Base-by-base conservation (phyloP, 2,797 vertebrate species). In the Schizopygopsis pylzovi region DNA sequence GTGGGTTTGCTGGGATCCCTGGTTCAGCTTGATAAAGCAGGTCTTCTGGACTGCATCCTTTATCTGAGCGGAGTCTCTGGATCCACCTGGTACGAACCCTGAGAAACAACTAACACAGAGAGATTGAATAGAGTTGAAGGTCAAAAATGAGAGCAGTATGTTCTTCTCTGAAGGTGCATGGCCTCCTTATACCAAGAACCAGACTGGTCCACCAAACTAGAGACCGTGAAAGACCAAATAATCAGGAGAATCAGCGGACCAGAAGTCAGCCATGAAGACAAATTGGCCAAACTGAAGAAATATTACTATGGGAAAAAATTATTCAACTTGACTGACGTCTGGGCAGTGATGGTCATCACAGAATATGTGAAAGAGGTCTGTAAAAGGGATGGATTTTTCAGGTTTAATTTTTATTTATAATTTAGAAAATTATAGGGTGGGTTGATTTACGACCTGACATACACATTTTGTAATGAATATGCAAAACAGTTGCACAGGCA, bases 31-130 rank as follows among this genome's bases (percentile, higher is more conserved):
- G 16, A 5, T 6, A 12, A 89, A 63, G 59, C 22, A 3, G 76
- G 45, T n/a, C 63, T 87, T 10, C 79, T 90, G 79, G 84, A 85
- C 79, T 39, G 56, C 18, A 18, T 85, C 54, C 71, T 89, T 18
- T 90, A 90, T 43, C 45, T 90, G 59, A 37, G 79, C 73, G 89
- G 87, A 45, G 89, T 90, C 37, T 90, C 87, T n/a, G 89, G 89
- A 82, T 87, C 86, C 28, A 90, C 87, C 6, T 90, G 89, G 89
- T 90, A 87, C 41, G 0, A 56, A 56, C 54, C 7, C 54, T 56
- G 54, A 56, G 7, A 56, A 8, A 56, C 54, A 3, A 56, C 18
- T 22, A 22, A 56, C 20, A 54, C 52, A 22, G 54, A 54, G 54
- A 54, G 49, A 52, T 6, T 20, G 70, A 25, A 80, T 22, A 28